These are phyloP conservation scores for Drosophila paracracens DNA, from an alignment of 2,888 invertebrate genomes.

Conservation along the genomic window DNA sequence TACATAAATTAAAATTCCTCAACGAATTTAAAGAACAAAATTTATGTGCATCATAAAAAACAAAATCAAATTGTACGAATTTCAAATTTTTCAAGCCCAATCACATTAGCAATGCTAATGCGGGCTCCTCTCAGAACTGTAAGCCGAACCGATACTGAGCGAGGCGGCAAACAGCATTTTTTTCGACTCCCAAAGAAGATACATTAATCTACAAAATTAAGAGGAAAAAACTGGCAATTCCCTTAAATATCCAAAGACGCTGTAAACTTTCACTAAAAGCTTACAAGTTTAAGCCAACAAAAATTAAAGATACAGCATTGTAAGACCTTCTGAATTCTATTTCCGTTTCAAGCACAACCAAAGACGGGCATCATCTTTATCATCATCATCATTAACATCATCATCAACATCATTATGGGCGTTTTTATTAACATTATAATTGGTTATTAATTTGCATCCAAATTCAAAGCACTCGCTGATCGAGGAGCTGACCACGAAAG, in stretches of 20 bases:
- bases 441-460: constrained; percentile 74
- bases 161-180: constrained; percentile 5
- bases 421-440: constrained; percentile 68
- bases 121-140: constrained; percentile 28
- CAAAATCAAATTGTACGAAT: constrained; percentile 30
- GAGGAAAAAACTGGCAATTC: constrained; percentile 1
- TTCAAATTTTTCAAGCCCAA: constrained; percentile 27
- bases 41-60: constrained; percentile 36
- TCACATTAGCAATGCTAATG: constrained; percentile 57
- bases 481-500: constrained; percentile 33
- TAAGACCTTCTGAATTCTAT: constrained; percentile 66
- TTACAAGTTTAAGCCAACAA: not conserved
- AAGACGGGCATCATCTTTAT: constrained; percentile 25
- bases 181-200: not conserved
- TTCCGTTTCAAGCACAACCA: constrained; percentile 53
- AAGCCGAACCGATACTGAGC: constrained; percentile 22
- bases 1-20: constrained; percentile 41
- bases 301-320: constrained; percentile 33
- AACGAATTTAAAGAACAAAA: constrained; percentile 38
- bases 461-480: constrained; percentile 67
- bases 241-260: constrained; percentile 1
- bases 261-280: constrained; percentile 51
- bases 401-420: constrained; percentile 23
- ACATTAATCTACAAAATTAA: not conserved
- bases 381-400: constrained; percentile 29